These are phyloP conservation scores for Vombatus ursinus DNA, from an alignment of 2,113 vertebrate species.

Conservation along the genomic window DNA sequence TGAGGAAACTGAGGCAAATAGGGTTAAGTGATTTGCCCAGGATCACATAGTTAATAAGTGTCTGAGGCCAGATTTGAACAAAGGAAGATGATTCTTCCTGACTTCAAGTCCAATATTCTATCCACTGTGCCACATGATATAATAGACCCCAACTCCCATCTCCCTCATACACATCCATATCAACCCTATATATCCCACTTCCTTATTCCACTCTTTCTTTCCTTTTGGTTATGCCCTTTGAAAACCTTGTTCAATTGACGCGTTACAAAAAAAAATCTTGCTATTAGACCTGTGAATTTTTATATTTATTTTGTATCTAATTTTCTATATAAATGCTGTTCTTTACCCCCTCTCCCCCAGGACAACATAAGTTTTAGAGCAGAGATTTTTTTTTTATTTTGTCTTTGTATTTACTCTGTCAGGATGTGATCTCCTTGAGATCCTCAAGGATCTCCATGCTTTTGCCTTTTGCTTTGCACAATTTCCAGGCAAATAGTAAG, in stretches of 20 bases:
- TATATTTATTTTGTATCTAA: not conserved
- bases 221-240: not conserved
- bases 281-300: not conserved
- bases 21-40: no score
- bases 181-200: not conserved
- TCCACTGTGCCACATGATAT: not conserved
- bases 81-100: not conserved
- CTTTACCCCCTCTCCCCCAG: not conserved
- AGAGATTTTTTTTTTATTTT: not conserved
- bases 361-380: not conserved
- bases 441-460: no score
- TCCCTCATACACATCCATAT: not conserved
- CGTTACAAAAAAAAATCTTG: not conserved
- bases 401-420: not conserved
- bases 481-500: not conserved
- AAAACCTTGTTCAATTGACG: not conserved
- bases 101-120: not conserved
- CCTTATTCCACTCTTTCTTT: not conserved
- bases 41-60: not conserved
- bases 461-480: no score
- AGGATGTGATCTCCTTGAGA: not conserved
- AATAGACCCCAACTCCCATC: not conserved
- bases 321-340: not conserved
- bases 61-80: not conserved
- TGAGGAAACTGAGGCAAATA: not conserved